phyloP scores from a whole-genome alignment of 2,888 invertebrate genomes.

The Xylophagus ater region DNA sequence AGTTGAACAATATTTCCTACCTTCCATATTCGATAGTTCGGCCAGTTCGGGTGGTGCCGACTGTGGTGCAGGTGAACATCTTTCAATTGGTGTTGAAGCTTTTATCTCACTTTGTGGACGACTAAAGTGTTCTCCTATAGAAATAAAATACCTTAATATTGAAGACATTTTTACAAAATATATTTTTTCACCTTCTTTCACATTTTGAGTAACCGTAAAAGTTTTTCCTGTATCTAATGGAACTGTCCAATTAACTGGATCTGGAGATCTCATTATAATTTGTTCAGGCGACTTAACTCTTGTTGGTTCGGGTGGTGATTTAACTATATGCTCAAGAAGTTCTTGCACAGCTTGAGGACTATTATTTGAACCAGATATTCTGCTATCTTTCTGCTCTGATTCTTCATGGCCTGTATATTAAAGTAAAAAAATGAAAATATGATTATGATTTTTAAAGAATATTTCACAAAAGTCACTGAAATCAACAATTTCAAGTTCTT shows the following conservation, averaged over 20 bases:
- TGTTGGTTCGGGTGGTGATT: constrained; percentile 87
- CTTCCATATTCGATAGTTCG: constrained; percentile 48
- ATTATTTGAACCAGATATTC: constrained; percentile 34
- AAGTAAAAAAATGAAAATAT: too few relatives aligned
- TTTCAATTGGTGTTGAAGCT: constrained; percentile 55
- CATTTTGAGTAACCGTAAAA: constrained; percentile 86
- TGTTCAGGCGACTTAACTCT: constrained; percentile 88
- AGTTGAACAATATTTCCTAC: constrained; percentile 27
- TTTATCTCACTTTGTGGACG: constrained; percentile 83
- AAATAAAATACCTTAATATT: neutral
- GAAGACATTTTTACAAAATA: neutral
- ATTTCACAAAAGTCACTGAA: too few relatives aligned
- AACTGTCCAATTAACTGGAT: constrained; percentile 92
- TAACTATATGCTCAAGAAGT: constrained; percentile 59
- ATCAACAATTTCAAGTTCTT: too few relatives aligned
- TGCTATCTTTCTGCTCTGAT: constrained; percentile 29
- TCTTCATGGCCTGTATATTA: too few relatives aligned
- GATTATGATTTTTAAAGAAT: too few relatives aligned
- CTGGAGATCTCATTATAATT: constrained; percentile 83
- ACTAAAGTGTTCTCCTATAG: constrained; percentile 62
- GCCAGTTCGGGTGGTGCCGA: constrained; percentile 56
- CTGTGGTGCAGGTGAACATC: constrained; percentile 52
- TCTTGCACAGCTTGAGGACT: constrained; percentile 35
- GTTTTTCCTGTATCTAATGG: constrained; percentile 88
- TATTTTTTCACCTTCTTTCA: constrained; percentile 53